These are phyloP conservation scores for Notarius quadriscutis DNA, from an alignment of 2,113 vertebrate species.

Conservation along the genomic window DNA sequence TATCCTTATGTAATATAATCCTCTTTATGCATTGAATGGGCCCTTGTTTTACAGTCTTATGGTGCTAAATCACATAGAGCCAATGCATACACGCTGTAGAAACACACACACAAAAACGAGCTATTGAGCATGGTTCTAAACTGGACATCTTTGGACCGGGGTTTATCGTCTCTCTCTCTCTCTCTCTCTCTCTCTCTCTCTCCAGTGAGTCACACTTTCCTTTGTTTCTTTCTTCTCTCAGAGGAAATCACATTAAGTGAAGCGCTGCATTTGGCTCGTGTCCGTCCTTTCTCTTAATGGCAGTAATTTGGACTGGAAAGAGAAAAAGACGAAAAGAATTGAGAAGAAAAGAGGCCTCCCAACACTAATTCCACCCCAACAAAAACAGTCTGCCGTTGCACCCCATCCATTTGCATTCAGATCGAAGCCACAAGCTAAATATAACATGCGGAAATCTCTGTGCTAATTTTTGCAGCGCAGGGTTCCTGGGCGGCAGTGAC, in stretches of 20 bases:
- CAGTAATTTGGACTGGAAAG: slow-evolving; percentile 72
- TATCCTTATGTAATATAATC: slow-evolving; percentile 44
- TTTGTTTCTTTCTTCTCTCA: slow-evolving; percentile 65
- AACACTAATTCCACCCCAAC: slow-evolving; percentile 75
- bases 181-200: slow-evolving; percentile 54
- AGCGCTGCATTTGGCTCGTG: slow-evolving; percentile 70
- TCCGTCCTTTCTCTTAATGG: slow-evolving; percentile 71
- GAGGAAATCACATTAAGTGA: slow-evolving; percentile 76
- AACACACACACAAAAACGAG: slow-evolving; percentile 45
- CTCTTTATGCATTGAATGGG: slow-evolving; percentile 38
- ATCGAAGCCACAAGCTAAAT: slow-evolving; percentile 70
- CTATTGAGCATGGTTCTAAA: slow-evolving; percentile 51
- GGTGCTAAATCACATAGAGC: slow-evolving; percentile 46
- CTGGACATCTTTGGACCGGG: slow-evolving; percentile 44
- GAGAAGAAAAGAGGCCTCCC: slow-evolving; percentile 70
- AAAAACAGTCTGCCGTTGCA: slow-evolving; percentile 70
- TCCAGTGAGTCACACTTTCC: slow-evolving; percentile 67
- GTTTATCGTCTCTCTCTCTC: slow-evolving; percentile 62
- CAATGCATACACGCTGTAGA: slow-evolving; percentile 41
- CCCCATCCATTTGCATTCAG: slow-evolving; percentile 71
- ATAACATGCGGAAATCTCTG: slow-evolving; percentile 68
- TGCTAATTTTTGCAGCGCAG: slow-evolving; percentile 49
- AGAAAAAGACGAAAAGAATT: slow-evolving; percentile 70
- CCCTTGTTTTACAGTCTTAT: slow-evolving; percentile 56
- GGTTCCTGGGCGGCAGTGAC: slow-evolving; percentile 55